These are phyloP conservation scores for Oenanthe oenanthe DNA, from an alignment of 2,113 vertebrate species.

Conservation along the genomic window DNA sequence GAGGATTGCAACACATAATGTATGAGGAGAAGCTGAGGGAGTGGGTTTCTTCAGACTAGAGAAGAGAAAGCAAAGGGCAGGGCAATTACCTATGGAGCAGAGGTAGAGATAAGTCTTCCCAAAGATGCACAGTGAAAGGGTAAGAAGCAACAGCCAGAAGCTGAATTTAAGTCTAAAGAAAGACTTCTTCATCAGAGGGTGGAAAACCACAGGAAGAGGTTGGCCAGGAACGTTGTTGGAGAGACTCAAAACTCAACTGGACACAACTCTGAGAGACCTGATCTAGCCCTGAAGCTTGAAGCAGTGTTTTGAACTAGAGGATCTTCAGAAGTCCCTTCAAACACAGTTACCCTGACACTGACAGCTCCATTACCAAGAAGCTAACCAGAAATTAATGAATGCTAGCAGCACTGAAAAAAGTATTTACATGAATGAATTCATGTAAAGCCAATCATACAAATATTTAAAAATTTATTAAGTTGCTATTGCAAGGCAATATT, in stretches of 20 bases:
- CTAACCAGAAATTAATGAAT: neutral
- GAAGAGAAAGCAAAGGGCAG: neutral
- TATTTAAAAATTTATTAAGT: neutral
- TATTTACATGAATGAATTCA: neutral
- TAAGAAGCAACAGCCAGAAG: neutral
- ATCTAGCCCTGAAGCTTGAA: neutral
- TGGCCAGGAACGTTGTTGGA: neutral
- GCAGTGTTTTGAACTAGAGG: neutral
- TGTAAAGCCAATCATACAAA: accelerated
- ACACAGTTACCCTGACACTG: neutral
- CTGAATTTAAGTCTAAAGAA: neutral
- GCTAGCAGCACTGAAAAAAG: neutral
- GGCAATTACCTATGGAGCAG: accelerated
- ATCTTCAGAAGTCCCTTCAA: neutral
- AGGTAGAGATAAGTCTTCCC: neutral
- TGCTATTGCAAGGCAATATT: neutral
- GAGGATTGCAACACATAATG: neutral
- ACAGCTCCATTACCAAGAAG: neutral
- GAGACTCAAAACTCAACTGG: neutral
- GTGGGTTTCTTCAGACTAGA: neutral
- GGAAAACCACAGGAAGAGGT: neutral
- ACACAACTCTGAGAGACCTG: neutral
- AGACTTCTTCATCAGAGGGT: neutral
- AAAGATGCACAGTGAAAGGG: neutral
- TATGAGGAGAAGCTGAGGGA: neutral